A percentile compares a stretch with the other conserved stretches of the same genome.
These are phyloP conservation scores for Sicus ferrugineus DNA, from an alignment of 2,888 invertebrate genomes.

Conservation along the genomic window DNA sequence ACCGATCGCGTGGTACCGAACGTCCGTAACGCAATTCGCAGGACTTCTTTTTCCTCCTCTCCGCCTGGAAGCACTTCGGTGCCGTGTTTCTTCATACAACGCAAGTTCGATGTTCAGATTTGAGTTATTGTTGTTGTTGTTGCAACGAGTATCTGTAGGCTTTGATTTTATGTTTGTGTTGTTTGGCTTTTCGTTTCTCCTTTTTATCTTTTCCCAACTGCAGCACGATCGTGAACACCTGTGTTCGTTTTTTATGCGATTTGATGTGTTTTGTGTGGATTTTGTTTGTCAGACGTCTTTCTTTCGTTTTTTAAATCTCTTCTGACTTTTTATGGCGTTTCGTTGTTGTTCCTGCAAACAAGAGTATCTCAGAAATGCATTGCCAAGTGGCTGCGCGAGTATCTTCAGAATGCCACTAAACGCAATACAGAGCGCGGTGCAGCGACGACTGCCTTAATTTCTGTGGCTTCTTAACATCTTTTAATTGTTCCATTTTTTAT, in stretches of 20 bases:
- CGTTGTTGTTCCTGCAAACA: neutral
- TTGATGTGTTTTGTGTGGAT: conserved; percentile 38
- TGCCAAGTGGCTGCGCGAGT: conserved; percentile 1
- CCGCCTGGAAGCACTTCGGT: neutral
- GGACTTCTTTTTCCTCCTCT: neutral
- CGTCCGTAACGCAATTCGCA: conserved; percentile 23
- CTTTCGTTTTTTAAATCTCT: neutral
- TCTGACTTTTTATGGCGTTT: conserved; percentile 12
- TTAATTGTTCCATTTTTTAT: conserved; percentile 15
- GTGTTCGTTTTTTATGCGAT: conserved; percentile 47
- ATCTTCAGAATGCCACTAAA: neutral
- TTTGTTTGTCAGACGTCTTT: conserved; percentile 29
- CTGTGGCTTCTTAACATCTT: conserved; percentile 23
- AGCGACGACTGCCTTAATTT: conserved; percentile 33
- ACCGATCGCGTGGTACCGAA: conserved; percentile 10
- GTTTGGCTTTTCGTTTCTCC: conserved; percentile 35
- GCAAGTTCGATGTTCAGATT: neutral
- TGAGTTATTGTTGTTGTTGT: conserved; percentile 9
- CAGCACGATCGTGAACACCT: conserved; percentile 50
- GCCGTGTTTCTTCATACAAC: neutral
- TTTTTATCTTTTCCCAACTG: conserved; percentile 2
- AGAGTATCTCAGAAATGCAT: neutral
- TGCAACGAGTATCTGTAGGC: conserved; percentile 21
- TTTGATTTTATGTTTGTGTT: conserved; percentile 21
- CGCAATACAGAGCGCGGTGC: conserved; percentile 13